A percentile compares a stretch with the other conserved stretches of the same genome.
phyloP scores from a whole-genome alignment of 35 echinoderm and acorn worm genomes.

The Heliocidaris tuberculata region DNA sequence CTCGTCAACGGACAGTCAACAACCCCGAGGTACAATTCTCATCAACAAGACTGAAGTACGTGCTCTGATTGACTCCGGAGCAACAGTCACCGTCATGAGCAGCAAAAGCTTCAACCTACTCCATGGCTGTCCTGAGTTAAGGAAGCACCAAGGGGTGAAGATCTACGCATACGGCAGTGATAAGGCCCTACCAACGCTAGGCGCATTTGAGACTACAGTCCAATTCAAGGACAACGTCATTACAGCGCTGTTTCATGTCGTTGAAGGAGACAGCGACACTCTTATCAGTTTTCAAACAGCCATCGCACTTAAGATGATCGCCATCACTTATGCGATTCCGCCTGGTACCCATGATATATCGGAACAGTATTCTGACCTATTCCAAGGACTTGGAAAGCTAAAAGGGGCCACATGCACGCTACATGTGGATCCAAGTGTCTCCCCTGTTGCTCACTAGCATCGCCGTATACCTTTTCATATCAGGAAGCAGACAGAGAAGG shows the following conservation, averaged over 20 bases:
- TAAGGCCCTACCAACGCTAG: no score
- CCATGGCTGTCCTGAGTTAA: no score
- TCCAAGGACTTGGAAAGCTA: conserved; percentile 57
- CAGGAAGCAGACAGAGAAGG: conserved; percentile 44
- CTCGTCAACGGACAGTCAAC: neutral
- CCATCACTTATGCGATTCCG: neutral
- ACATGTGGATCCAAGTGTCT: conserved; percentile 57
- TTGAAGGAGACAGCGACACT: conserved; percentile 44
- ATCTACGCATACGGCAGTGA: no score
- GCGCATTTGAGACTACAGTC: no score
- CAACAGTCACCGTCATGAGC: no score
- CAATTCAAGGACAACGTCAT: neutral
- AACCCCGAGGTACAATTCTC: no score
- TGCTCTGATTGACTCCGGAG: no score
- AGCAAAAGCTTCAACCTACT: no score
- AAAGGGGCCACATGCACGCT: conserved; percentile 44
- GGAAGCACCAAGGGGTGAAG: no score
- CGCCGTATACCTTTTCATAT: conserved; percentile 64
- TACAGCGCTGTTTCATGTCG: conserved; percentile 39
- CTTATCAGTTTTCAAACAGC: conserved; percentile 65
- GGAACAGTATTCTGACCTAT: no score
- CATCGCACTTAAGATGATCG: neutral
- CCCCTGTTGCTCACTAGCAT: conserved; percentile 44
- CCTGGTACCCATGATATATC: neutral
- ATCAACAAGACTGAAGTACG: no score